Conservation (phyloP, 2,888 invertebrate species). For the Chrysopilus asiliformis region DNA sequence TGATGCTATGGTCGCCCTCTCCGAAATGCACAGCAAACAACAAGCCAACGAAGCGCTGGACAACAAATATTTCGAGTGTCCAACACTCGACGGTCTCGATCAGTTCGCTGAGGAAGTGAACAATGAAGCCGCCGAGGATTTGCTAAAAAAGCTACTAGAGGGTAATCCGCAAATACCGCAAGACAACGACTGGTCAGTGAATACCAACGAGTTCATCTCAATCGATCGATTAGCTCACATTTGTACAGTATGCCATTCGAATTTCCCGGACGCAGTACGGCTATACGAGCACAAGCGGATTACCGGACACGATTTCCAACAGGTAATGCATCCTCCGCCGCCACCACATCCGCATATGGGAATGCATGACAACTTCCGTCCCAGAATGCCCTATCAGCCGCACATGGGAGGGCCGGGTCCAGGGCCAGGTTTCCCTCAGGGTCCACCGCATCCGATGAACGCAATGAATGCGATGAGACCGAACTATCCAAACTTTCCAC, state of each 20-base stretch:
- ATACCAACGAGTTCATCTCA: conserved; percentile 47
- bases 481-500: neutral
- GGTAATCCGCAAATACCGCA: conserved; percentile 26
- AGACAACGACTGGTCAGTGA: conserved; percentile 19
- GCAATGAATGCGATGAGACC: conserved; percentile 6
- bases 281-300: conserved; percentile 23
- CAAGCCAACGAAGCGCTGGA: conserved; percentile 9
- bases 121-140: conserved; percentile 17
- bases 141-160: conserved; percentile 17
- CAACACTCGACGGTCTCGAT: conserved; percentile 19
- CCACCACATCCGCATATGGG: conserved; percentile 3
- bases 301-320: conserved; percentile 19
- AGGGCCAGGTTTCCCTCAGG: neutral
- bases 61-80: conserved; percentile 20
- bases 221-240: conserved; percentile 37
- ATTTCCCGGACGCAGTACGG: conserved; percentile 21
- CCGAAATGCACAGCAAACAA: conserved; percentile 10
- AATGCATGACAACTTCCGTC: conserved; percentile 8
- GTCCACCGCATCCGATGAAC: conserved; percentile 3
- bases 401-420: neutral
- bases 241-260: conserved; percentile 35
- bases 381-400: conserved; percentile 7
- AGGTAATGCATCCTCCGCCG: conserved; percentile 14
- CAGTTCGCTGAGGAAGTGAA: conserved; percentile 17
- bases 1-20: conserved; percentile 12